Percentiles rank a stretch among this genome's conserved stretches.
Conservation (phyloP, 1,140 invertebrate genomes). For the Drosophila yakuba region DNA sequence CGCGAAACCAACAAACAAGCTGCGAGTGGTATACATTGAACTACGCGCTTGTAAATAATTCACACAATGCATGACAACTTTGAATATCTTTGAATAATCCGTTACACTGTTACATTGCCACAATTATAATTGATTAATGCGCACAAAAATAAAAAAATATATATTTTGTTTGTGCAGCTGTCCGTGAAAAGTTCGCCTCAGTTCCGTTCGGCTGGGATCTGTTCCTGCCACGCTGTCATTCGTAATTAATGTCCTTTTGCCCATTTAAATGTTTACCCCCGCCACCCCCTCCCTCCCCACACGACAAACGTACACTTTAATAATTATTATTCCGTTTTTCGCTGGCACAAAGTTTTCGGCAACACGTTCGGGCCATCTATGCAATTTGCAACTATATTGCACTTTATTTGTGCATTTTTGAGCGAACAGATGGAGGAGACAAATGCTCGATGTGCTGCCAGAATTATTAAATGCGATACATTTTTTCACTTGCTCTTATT, state of each 20-base stretch:
- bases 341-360: slow-evolving; percentile 40
- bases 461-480: slow-evolving; percentile 44
- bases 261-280: slow-evolving; percentile 28
- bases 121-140: too few relatives aligned
- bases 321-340: slow-evolving; percentile 48
- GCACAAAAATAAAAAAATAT: too few relatives aligned
- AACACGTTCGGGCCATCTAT: slow-evolving; percentile 25
- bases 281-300: too few relatives aligned
- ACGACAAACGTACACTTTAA: slow-evolving; percentile 16
- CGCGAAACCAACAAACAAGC: too few relatives aligned
- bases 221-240: slow-evolving; percentile 53
- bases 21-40: too few relatives aligned
- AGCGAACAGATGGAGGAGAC: slow-evolving; percentile 15
- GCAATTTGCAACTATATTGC: slow-evolving; percentile 45
- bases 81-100: too few relatives aligned
- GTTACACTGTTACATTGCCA: too few relatives aligned
- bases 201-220: slow-evolving; percentile 29
- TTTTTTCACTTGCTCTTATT: slow-evolving; percentile 15
- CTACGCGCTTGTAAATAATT: too few relatives aligned
- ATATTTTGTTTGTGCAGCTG: not conserved
- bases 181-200: slow-evolving; percentile 31
- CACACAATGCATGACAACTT: too few relatives aligned
- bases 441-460: slow-evolving; percentile 23
- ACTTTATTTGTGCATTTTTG: slow-evolving; percentile 55
- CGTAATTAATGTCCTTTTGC: slow-evolving; percentile 61